Evolutionary conservation across 2,888 invertebrate species (phyloP).

Genomic region (Leptogaster cylindrica): DNA sequence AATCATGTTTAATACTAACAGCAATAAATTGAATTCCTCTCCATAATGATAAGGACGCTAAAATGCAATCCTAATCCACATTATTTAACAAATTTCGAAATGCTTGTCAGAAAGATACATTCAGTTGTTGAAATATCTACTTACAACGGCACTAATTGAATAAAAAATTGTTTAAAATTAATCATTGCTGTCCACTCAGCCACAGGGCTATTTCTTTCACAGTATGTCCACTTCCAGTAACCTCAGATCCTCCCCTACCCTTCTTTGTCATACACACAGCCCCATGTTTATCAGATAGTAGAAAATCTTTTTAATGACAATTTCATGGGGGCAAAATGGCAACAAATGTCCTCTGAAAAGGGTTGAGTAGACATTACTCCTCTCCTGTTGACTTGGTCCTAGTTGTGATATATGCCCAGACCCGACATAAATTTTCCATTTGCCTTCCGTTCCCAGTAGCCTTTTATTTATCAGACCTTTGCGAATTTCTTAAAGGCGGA

Average conservation of each 20-base stretch:
- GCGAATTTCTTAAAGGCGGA: constrained; percentile 11
- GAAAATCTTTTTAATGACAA: constrained; percentile 49
- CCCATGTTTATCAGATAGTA: constrained; percentile 46
- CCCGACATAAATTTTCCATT: constrained; percentile 40
- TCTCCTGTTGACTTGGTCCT: constrained; percentile 32
- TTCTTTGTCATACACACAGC: background rate
- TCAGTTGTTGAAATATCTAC: too few relatives aligned
- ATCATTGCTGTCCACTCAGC: constrained; percentile 27
- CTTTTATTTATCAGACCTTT: constrained; percentile 21
- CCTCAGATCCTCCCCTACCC: constrained; percentile 2
- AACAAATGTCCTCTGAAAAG: constrained; percentile 46
- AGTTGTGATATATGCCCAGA: constrained; percentile 35
- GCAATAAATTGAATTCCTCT: too few relatives aligned
- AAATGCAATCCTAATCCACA: too few relatives aligned
- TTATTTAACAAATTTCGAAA: too few relatives aligned
- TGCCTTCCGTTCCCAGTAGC: constrained; percentile 34
- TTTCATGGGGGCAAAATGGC: constrained; percentile 48
- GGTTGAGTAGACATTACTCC: constrained; percentile 37
- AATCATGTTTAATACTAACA: too few relatives aligned
- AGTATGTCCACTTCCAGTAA: background rate
- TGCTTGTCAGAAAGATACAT: too few relatives aligned
- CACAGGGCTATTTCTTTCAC: constrained; percentile 27
- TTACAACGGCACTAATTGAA: constrained; percentile 28
- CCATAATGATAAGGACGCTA: too few relatives aligned
- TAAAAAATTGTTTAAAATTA: constrained; percentile 30